These are phyloP conservation scores for Mixornis gularis DNA, from an alignment of 2,113 vertebrate genomes.

Conservation along the genomic window DNA sequence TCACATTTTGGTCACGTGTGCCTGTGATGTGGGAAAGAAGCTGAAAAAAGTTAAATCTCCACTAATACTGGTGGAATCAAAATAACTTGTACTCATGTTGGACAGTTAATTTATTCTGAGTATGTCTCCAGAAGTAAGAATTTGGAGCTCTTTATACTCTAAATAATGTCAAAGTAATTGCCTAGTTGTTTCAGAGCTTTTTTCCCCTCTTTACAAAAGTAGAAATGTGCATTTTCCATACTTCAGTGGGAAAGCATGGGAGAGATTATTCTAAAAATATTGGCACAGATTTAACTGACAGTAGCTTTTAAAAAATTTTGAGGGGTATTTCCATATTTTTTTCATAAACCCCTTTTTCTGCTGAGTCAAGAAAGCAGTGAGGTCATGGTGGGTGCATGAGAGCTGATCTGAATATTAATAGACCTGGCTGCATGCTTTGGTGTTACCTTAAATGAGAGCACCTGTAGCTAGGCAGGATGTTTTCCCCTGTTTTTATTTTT, in stretches of 20 bases:
- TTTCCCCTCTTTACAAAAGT: background rate
- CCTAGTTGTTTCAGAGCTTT: background rate
- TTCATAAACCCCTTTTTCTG: background rate
- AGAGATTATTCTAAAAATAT: background rate
- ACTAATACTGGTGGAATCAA: background rate
- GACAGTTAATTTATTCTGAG: background rate
- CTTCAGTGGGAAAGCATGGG: background rate
- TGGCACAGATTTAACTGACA: background rate
- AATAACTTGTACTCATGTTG: background rate
- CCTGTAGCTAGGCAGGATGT: background rate
- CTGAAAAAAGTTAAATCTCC: background rate
- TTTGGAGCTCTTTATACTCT: background rate
- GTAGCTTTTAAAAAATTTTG: background rate
- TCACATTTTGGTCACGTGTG: background rate
- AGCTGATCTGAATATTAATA: slow-evolving; percentile 49
- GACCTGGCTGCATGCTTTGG: background rate
- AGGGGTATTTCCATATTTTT: background rate
- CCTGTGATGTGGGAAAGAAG: background rate
- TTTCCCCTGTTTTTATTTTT: background rate
- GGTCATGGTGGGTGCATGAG: background rate
- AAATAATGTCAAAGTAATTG: background rate
- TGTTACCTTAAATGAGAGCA: background rate
- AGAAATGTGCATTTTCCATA: background rate
- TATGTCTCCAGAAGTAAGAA: background rate
- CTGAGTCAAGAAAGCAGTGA: slow-evolving; percentile 48